Evolutionary conservation across 2,888 invertebrate species (phyloP), one percentile per base, ranked within the genome.

Genomic region (Ryuthela nishihirai): DNA sequence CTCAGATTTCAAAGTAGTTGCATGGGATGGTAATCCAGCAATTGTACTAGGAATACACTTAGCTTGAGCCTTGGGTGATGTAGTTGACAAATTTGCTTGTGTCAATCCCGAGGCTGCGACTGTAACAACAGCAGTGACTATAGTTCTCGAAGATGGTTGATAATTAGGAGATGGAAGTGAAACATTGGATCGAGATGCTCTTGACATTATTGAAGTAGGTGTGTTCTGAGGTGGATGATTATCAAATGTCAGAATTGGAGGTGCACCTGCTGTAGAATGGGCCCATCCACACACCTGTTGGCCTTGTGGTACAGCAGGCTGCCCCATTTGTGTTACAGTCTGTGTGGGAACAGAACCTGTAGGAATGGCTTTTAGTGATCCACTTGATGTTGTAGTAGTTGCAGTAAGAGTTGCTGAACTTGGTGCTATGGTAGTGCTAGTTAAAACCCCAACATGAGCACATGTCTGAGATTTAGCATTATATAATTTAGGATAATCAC

Each of bases 1-100:
- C 53, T 59, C 58, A 47, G 58, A 25, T 39, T 42, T 53, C 17
- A 9, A 44, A n/a, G n/a, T n/a, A 26, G 25, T 39, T 17, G 43
- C 24, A 34, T 32, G n/a, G 10, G 40, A 46, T 9, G 39, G 17
- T 23, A 34, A 17, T 29, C 29, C 7, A 10, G 44, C 20, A 21
- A 35, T 6, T 21, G 53, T 23, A 39, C 20, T 39, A 10, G 32
- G 42, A 12, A 40, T 26, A 18, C 34, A 39, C 6, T 43, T 47
- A 12, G 29, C 53, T 43, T 42, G 50, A 12, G 36, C 58, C 39
- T 2, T 47, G 26, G 48, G 24, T 41, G 46, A 17, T 24, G 43
- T 35, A 7, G 42, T 9, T 38, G 47, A 20, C 20, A 44, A 20
- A 36, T 46, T 41, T n/a, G n/a, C n/a, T n/a, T n/a, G n/a, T n/a